Percentiles rank a stretch among this genome's conserved stretches.
Evolutionary conservation across 2,797 vertebrate genomes (phyloP).

Genomic region (Microchirus variegatus): DNA sequence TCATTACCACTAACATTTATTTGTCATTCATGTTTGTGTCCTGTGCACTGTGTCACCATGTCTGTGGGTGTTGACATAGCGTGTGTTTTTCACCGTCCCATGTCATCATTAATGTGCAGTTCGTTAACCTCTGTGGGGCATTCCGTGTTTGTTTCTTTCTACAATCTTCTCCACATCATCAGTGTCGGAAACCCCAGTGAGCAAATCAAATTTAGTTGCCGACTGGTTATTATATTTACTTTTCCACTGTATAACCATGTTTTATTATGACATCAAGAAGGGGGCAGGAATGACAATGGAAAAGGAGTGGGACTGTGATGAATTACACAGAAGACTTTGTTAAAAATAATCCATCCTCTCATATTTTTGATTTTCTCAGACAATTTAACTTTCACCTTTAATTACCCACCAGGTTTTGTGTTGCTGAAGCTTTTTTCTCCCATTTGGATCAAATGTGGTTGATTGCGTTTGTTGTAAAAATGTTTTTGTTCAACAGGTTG

Average conservation of each 20-base stretch:
- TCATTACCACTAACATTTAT: constrained; percentile 42
- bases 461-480: constrained; percentile 37
- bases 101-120: constrained; percentile 47
- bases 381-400: constrained; percentile 37
- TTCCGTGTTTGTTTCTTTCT: constrained; percentile 50
- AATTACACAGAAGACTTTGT: constrained; percentile 24
- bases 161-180: constrained; percentile 17
- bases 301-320: constrained; percentile 11
- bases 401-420: constrained; percentile 42
- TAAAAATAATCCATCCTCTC: constrained; percentile 17
- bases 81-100: constrained; percentile 36
- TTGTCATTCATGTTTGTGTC: constrained; percentile 56
- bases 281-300: constrained; percentile 20
- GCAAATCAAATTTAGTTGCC: constrained; percentile 26
- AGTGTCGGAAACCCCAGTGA: constrained; percentile 45
- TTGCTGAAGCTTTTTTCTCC: constrained; percentile 22
- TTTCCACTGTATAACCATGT: constrained; percentile 1
- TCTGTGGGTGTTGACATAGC: constrained; percentile 37
- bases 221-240: constrained; percentile 25
- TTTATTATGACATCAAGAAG: constrained; percentile 44
- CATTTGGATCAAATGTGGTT: constrained; percentile 28
- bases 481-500: constrained; percentile 65
- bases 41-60: constrained; percentile 29
- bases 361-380: constrained; percentile 8
- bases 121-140: constrained; percentile 43